Conservation (phyloP, 2,113 vertebrate genomes). For the Panthera uncia region DNA sequence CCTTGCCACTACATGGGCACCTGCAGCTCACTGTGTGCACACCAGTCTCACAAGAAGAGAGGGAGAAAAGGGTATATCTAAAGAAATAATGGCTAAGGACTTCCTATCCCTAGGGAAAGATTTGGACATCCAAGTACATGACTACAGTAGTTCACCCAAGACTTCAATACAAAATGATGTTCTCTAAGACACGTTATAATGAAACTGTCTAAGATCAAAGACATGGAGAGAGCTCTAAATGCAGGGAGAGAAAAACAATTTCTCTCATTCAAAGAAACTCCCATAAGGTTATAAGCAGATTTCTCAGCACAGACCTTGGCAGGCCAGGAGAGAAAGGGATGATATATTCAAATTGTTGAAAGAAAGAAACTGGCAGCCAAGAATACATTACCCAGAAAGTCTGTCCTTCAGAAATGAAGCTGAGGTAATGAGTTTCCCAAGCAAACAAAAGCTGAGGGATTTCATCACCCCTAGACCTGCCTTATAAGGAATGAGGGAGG, state of each 20-base stretch:
- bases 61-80: neutral
- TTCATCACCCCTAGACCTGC: neutral
- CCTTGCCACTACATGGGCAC: neutral
- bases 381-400: neutral
- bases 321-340: neutral
- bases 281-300: neutral
- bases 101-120: neutral
- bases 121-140: neutral
- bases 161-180: neutral
- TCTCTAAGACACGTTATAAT: neutral
- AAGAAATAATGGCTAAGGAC: neutral
- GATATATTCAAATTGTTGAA: neutral
- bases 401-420: neutral
- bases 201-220: neutral
- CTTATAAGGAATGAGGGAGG: neutral
- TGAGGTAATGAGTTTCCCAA: neutral
- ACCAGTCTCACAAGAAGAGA: neutral
- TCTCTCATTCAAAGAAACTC: neutral
- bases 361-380: neutral
- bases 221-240: neutral
- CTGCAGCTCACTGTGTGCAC: neutral
- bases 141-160: neutral
- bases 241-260: neutral
- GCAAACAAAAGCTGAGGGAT: neutral
- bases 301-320: neutral